Base-by-base conservation (phyloP, 2,888 invertebrate genomes). In the Zygogramma bicolorata region DNA sequence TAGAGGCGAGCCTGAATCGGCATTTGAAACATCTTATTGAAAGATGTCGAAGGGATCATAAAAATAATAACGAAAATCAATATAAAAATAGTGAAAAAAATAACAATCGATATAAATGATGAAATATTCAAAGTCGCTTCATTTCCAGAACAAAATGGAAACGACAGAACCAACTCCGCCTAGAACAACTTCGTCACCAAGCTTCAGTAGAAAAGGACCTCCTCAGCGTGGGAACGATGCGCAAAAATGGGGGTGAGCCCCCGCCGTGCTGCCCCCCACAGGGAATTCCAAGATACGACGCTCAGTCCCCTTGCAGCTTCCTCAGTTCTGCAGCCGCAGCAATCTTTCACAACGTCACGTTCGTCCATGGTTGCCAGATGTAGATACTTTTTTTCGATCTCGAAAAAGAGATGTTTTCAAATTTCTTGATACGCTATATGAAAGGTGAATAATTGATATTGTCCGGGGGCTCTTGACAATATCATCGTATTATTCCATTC, bases 181-280 rank as follows among this genome's bases (percentile, higher is more conserved):
- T 96, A 68, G 96, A 96, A 83, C 96, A 96, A 84, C 87, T 96
- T 6, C 92, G 96, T 0, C 95, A 96, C 83, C 95, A 96, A 84
- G 94, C 95, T 27, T 92, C 92, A 10, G 90, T 92, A 60, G 94
- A 94, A 82, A 94, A 94, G 84, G 92, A 93, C 79, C 84, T 90
- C 18, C 85, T 91, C 66, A 83, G 83, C 57, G 79, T 82, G 10
- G 81, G 83, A 13, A 80, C 79, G 15, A 70, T 85, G 13, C 78
- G 85, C 66, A 81, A 82, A 74, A 74, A 79, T 29, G 76, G 70
- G 75, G 77, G 25, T 38, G 84, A 85, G 49, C 75, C 81, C 3
- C 76, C 84, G 3, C 79, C 84, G 13, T 88, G 88, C 77, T 88
- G 88, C 70, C 85, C 87, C 2, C 82, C 86, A 10, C 75, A 77